Evolutionary conservation across 2,888 invertebrate genomes (phyloP).

Genomic region (Epinotia nisella): DNA sequence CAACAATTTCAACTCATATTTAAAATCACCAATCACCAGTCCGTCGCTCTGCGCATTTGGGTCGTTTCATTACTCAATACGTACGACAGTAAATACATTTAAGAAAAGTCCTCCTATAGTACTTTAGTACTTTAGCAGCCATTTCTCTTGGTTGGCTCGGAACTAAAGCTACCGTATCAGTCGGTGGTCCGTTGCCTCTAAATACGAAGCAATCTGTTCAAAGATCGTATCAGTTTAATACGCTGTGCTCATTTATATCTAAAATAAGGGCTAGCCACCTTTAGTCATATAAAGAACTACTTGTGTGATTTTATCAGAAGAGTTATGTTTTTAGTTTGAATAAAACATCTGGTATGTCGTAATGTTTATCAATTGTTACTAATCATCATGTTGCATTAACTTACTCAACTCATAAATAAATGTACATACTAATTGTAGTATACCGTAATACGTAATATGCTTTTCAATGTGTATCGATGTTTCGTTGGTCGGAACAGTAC

Average conservation of each 20-base stretch:
- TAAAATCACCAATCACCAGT: not conserved
- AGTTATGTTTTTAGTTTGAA: too few relatives aligned
- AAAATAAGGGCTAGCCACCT: not conserved
- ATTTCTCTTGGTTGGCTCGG: slow-evolving; percentile 10
- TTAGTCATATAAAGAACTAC: too few relatives aligned
- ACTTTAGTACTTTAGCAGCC: not conserved
- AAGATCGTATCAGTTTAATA: slow-evolving; percentile 5
- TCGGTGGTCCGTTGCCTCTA: slow-evolving; percentile 24
- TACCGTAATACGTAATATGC: too few relatives aligned
- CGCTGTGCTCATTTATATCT: not conserved
- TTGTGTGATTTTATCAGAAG: too few relatives aligned
- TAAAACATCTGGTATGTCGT: too few relatives aligned
- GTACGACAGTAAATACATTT: not conserved
- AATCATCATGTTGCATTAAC: too few relatives aligned
- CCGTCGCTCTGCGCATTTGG: not conserved
- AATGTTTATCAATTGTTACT: too few relatives aligned
- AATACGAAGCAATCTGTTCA: slow-evolving; percentile 22
- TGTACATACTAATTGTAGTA: too few relatives aligned
- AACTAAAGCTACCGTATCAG: slow-evolving; percentile 10
- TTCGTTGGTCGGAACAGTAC: too few relatives aligned
- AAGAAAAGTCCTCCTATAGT: not conserved
- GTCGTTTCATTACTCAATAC: not conserved
- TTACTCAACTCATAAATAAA: too few relatives aligned
- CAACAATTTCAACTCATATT: not conserved
- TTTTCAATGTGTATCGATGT: too few relatives aligned